Evolutionary conservation across 2,113 vertebrate genomes (phyloP), one percentile per base, ranked within the genome.

Genomic region (Leptodactylus fuscus): DNA sequence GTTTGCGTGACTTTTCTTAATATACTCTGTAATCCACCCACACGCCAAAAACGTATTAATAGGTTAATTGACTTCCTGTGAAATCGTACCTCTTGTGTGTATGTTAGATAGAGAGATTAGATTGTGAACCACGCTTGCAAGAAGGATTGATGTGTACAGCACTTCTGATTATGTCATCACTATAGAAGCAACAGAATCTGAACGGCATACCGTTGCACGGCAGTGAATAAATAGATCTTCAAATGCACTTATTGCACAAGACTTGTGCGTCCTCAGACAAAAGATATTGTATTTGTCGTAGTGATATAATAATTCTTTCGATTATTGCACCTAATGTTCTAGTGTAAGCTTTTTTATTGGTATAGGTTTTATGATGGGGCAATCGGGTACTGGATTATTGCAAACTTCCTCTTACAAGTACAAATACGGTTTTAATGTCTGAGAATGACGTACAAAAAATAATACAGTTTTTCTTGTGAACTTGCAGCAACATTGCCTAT

Each of bases 291-390:
- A 44, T 55, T 44, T 80, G 3, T 27, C 53, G 6, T 18, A 60
- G n/a, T 60, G 51, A 60, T 80, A 55, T 41, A 36, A 41, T 79
- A 36, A 38, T 55, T 74, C 18, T 79, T 41, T 60, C 11, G 22
- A 2, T 41, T 80, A 62, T 62, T 18, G 24, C 22, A 0, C 44
- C n/a, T 24, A 15, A 27, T n/a, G 11, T 62, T 80, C 36, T 0
- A 51, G 24, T 49, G 8, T 76, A 49, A 11, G 13, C 46, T 73
- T 41, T 73, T 51, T 34, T 0, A 36, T 32, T 73, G 38, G 11
- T 76, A 44, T 60, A 80, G 9, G 34, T 41, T 80, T 80, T 60
- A 60, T 44, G 58, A 44, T 60, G 34, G 6, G n/a, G 32, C 44
- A 44, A 62, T 80, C 41, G 18, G 58, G 16, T 27, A 27, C 11